Base-by-base conservation (phyloP, 2,888 invertebrate genomes). In the Hemaris fuciformis region DNA sequence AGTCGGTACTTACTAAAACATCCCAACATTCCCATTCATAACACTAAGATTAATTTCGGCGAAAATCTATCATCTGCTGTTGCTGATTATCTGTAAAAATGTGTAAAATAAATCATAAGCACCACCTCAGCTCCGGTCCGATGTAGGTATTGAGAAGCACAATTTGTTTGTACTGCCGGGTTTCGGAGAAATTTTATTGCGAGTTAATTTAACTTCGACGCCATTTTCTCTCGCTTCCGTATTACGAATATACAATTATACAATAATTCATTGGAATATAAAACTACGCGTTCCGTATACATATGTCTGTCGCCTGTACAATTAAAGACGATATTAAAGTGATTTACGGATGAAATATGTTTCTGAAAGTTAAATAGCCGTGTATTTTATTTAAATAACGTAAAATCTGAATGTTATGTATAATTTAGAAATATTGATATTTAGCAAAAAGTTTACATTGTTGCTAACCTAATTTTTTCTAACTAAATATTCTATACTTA, bases 151-250 rank as follows among this genome's bases (percentile, higher is more conserved):
- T 31, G 53, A 53, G 18, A 27, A 5, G 53, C 31, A 53, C 18
- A 41, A 53, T 60, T 60, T 60, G 25, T 60, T 60, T 48, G 15
- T 41, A 41, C 7, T 7, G 23, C 38, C 59, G 38, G 25, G 60
- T 38, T 60, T 60, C 60, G 13, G 48, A 25, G 60, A 48, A 60
- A 38, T 48, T 53, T 53, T 60, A 60, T 60, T 60, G 38, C 60
- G 20, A 41, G 41, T 60, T 60, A 41, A 60, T 60, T 23, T 53
- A 53, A 60, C 38, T 25, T 41, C 22, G 13, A 59, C 53, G 60
- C 20, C 41, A 53, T 53, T 59, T 46, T 46, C 25, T 3, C 27
- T 27, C 15, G 27, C 18, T 53, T 18, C 27, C 8, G 15, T 10
- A 46, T 15, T 18, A 31, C 45, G n/a, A n/a, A n/a, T n/a, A n/a